Percentiles rank a stretch among this genome's conserved stretches.
Conservation (phyloP, 2,113 vertebrate species). For the Pyxicephalus adspersus region DNA sequence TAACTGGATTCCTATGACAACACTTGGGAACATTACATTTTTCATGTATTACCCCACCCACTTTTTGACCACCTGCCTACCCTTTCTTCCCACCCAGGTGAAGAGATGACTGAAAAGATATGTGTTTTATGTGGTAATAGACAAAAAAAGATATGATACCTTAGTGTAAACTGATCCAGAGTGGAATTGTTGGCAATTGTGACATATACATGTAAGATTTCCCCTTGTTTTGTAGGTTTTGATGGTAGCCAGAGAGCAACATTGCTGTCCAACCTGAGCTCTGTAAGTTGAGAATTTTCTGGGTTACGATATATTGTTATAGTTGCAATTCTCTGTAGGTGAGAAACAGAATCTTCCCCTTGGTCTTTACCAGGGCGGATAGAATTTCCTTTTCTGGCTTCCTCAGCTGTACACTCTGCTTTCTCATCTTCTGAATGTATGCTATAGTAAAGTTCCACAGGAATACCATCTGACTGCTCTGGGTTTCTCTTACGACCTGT, state of each 20-base stretch:
- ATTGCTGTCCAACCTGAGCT: conserved; percentile 83
- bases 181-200: conserved; percentile 79
- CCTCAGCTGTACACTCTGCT: conserved; percentile 79
- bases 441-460: conserved; percentile 90
- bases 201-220: conserved; percentile 82
- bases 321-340: conserved; percentile 81
- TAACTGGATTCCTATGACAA: too few relatives aligned
- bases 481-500: conserved; percentile 76
- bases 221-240: conserved; percentile 82
- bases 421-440: conserved; percentile 72
- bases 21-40: too few relatives aligned
- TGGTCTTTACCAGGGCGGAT: conserved; percentile 83
- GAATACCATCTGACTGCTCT: conserved; percentile 75
- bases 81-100: too few relatives aligned
- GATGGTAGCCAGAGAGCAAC: conserved; percentile 85
- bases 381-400: conserved; percentile 77
- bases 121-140: neutral
- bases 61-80: too few relatives aligned
- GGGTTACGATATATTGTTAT: conserved; percentile 78
- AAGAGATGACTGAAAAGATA: neutral
- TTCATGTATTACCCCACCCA: too few relatives aligned
- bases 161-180: conserved; percentile 88
- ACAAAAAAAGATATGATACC: conserved; percentile 71
- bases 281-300: conserved; percentile 73
- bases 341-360: conserved; percentile 71